Evolutionary conservation across 2,888 invertebrate genomes (phyloP), one percentile per base, ranked within the genome.

Genomic region (Mycalesis mineus): DNA sequence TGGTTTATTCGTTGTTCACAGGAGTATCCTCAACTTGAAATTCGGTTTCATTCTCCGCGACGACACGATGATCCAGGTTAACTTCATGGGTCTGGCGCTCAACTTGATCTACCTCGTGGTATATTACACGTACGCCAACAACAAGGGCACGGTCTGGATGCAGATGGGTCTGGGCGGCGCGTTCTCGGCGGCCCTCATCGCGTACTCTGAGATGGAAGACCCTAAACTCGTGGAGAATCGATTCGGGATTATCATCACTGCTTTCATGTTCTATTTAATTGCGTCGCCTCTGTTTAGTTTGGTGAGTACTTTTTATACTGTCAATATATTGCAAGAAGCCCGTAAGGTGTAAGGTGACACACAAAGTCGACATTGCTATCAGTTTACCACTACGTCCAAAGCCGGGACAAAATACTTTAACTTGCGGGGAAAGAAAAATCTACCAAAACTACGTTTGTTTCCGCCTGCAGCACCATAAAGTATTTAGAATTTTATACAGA

Each of bases 21-120:
- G 96, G 84, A 92, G 93, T 55, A 77, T 93, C 41, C 87, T 96
- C 57, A 95, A 95, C 91, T 86, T 97, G 61, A 94, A 94, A 72
- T 95, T 94, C 81, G 95, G 95, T 14, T 82, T 91, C 64, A 90
- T 97, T 44, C 87, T 96, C 60, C 87, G 92, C 47, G 97, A 97
- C 74, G 82, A 90, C 65, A 93, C 92, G 0, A 95, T 96, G 93
- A 93, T 95, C 48, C 91, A 91, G 71, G 95, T 96, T 15, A 97
- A 97, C 80, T 73, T 94, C 50, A 92, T 94, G 70, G 96, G 96
- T 62, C 84, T 95, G 60, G 80, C 91, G 0, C 83, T 95, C 51
- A 96, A 95, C 77, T 73, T 92, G 1, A 60, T 92, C 3, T 97
- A 96, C 75, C 78, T 93, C 59, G 63, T 90, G 61, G 82, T 94